Conservation (phyloP, 2,888 invertebrate genomes). For the Adelognathus sp. region DNA sequence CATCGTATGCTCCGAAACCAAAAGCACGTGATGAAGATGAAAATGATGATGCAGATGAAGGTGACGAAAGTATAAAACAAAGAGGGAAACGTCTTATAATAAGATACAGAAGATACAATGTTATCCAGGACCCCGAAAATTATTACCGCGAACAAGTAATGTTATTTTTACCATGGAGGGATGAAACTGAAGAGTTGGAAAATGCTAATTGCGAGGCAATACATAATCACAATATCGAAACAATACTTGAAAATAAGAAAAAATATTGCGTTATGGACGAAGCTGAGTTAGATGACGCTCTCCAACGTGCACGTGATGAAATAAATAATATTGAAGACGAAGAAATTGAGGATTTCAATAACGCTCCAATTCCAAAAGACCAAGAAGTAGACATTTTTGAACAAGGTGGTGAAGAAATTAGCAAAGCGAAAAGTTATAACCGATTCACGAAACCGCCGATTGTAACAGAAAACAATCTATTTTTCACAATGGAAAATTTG, state of each 20-base stretch:
- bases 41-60: slow-evolving; percentile 21
- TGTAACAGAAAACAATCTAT: background rate
- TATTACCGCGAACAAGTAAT: slow-evolving; percentile 47
- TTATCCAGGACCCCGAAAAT: slow-evolving; percentile 8
- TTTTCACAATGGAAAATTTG: background rate
- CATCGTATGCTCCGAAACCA: background rate
- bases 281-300: background rate
- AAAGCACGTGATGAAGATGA: background rate
- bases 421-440: background rate
- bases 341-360: background rate
- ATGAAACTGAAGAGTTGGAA: slow-evolving; percentile 46
- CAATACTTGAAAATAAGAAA: background rate
- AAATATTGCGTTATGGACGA: background rate
- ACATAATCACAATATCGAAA: slow-evolving; percentile 24
- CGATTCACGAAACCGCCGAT: background rate
- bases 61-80: background rate
- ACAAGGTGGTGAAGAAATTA: background rate
- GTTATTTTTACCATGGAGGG: slow-evolving; percentile 41
- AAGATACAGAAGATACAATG: slow-evolving; percentile 12
- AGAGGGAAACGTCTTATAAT: slow-evolving; percentile 10
- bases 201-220: slow-evolving; percentile 30
- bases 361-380: background rate
- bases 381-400: too few relatives aligned
- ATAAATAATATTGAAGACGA: background rate
- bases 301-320: background rate